Evolutionary conservation across 2,113 vertebrate genomes (phyloP).

Genomic region (Pampusana beccarii): DNA sequence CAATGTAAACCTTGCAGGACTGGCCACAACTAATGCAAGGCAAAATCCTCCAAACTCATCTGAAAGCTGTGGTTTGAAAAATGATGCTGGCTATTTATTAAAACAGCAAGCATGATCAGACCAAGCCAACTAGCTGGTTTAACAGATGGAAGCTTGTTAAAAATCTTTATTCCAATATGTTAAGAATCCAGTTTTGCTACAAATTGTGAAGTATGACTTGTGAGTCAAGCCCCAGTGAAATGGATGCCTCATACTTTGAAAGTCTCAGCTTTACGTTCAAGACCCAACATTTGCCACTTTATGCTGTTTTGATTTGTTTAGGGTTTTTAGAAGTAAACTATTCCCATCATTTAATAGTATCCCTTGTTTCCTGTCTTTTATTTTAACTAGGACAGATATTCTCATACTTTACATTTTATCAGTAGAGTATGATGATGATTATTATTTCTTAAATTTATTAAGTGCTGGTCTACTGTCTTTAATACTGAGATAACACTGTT

Average conservation of each 20-base stretch:
- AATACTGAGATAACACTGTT: neutral
- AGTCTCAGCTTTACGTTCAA: conserved; percentile 38
- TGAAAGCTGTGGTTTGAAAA: conserved; percentile 63
- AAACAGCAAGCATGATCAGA: conserved; percentile 53
- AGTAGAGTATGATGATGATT: neutral
- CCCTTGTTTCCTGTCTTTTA: neutral
- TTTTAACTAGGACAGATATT: neutral
- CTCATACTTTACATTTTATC: neutral
- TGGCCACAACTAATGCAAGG: neutral
- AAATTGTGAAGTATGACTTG: conserved; percentile 61
- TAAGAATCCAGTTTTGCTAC: conserved; percentile 59
- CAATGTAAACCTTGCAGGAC: conserved; percentile 4
- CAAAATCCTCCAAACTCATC: conserved; percentile 32
- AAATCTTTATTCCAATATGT: conserved; percentile 68
- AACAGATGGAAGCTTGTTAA: conserved; percentile 70
- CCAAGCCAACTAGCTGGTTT: conserved; percentile 51
- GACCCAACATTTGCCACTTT: conserved; percentile 3
- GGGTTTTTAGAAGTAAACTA: neutral
- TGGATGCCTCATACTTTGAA: conserved; percentile 44
- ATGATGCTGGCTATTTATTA: conserved; percentile 57
- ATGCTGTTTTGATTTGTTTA: neutral
- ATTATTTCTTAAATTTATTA: neutral
- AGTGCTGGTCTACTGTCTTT: neutral
- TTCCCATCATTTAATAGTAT: neutral
- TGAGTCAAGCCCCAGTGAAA: conserved; percentile 59